Conservation (phyloP, 2,888 invertebrate genomes). For the Leptinotarsa haldemani region DNA sequence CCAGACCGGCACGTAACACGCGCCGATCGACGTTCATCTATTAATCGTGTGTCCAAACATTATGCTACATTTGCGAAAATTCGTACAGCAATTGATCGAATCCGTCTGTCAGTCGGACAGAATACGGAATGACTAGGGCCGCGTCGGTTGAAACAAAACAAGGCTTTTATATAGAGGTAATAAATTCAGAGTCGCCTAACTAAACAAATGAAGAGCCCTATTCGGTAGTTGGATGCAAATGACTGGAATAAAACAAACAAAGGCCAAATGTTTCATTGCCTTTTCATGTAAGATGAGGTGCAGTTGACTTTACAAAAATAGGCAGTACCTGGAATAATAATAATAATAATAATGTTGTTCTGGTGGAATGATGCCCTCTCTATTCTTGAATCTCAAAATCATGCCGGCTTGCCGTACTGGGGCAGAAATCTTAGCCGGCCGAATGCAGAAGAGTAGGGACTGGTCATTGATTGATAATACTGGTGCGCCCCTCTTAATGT, state of each 20-base stretch:
- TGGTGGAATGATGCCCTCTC: no score
- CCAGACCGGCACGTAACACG: constrained; percentile 46
- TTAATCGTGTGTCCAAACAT: constrained; percentile 54
- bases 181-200: constrained; percentile 10
- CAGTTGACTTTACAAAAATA: neutral
- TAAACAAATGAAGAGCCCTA: constrained; percentile 10
- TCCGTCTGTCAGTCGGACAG: constrained; percentile 29
- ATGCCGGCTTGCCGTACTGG: no score
- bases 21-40: constrained; percentile 44
- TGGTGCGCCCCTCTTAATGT: no score
- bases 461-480: no score
- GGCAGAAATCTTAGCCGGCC: no score
- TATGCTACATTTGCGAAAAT: constrained; percentile 49
- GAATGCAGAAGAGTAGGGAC: no score
- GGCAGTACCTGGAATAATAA: no score
- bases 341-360: no score
- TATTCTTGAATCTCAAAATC: no score
- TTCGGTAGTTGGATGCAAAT: neutral
- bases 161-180: constrained; percentile 1
- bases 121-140: constrained; percentile 19
- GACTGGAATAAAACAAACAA: constrained; percentile 2
- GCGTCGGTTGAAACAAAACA: neutral
- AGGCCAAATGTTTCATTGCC: neutral
- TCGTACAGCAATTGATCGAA: constrained; percentile 38
- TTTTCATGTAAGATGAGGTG: neutral